phyloP scores from a whole-genome alignment of 2,888 invertebrate genomes.

The Drosophila koepferae region DNA sequence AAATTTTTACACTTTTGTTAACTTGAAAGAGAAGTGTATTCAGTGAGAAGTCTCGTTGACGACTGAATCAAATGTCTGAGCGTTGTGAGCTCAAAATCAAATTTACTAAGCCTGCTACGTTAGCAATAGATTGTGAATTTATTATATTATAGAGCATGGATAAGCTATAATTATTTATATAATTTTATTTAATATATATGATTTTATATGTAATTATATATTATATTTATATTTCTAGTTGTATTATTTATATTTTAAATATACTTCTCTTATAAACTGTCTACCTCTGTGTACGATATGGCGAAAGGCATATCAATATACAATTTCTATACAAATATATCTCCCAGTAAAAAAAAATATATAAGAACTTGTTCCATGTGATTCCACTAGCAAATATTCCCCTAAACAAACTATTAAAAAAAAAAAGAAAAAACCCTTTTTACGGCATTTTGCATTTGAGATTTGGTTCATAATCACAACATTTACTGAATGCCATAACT shows the following conservation, averaged over 20 bases:
- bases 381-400: not conserved
- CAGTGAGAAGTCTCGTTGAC: not conserved
- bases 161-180: too few species aligned
- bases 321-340: too few species aligned
- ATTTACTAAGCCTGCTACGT: not conserved
- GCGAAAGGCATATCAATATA: too few species aligned
- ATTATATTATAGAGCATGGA: too few species aligned
- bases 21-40: not conserved
- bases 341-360: too few species aligned
- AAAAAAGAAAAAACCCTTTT: not conserved
- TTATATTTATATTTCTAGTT: too few species aligned
- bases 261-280: too few species aligned
- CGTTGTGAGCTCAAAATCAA: not conserved
- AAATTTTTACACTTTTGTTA: not conserved
- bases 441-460: slow-evolving; percentile 59
- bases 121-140: not conserved
- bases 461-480: slow-evolving; percentile 76
- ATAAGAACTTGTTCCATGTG: not conserved
- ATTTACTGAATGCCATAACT: slow-evolving; percentile 66
- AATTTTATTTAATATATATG: too few species aligned
- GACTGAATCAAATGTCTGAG: not conserved
- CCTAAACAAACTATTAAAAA: not conserved
- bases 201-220: too few species aligned
- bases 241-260: too few species aligned
- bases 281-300: too few species aligned